A percentile compares a stretch with the other conserved stretches of the same genome.
Evolutionary conservation across 1,140 invertebrate genomes (phyloP).

Genomic region (Leptinotarsa defecta): DNA sequence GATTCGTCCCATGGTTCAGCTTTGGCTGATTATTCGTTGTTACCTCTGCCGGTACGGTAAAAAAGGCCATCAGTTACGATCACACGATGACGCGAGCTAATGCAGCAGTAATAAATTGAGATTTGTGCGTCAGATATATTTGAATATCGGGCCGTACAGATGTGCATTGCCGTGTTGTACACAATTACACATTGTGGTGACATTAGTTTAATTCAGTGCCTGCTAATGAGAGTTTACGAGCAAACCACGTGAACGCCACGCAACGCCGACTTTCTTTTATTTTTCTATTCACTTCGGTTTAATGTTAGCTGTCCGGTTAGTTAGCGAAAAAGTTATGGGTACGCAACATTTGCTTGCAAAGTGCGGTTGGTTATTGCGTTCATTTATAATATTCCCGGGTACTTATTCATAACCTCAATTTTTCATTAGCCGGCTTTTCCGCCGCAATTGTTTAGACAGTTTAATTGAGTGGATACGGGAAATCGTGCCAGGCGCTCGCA

Average conservation of each 20-base stretch:
- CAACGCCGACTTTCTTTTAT: slow-evolving; percentile 31
- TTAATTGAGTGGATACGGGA: neutral
- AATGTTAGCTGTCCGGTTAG: slow-evolving; percentile 40
- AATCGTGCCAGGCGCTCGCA: neutral
- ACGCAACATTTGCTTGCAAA: slow-evolving; percentile 27
- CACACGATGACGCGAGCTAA: slow-evolving; percentile 49
- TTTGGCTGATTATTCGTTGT: neutral
- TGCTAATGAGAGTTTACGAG: slow-evolving; percentile 54
- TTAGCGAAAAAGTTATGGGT: slow-evolving; percentile 37
- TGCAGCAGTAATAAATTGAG: slow-evolving; percentile 51
- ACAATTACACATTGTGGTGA: slow-evolving; percentile 54
- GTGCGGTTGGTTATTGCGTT: slow-evolving; percentile 28
- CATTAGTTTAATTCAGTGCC: slow-evolving; percentile 54
- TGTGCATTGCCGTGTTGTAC: slow-evolving; percentile 46
- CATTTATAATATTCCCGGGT: slow-evolving; percentile 31
- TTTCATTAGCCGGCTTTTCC: slow-evolving; percentile 3
- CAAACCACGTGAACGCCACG: slow-evolving; percentile 39
- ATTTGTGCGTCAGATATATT: slow-evolving; percentile 54
- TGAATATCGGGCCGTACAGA: slow-evolving; percentile 47
- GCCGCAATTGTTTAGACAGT: slow-evolving; percentile 2
- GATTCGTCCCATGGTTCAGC: too few species aligned
- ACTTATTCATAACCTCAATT: slow-evolving; percentile 15
- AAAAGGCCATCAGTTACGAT: slow-evolving; percentile 47
- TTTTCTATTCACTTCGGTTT: slow-evolving; percentile 26
- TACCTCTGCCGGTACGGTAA: neutral